Conservation (phyloP, 2,113 vertebrate species). For the Lycaon pictus region DNA sequence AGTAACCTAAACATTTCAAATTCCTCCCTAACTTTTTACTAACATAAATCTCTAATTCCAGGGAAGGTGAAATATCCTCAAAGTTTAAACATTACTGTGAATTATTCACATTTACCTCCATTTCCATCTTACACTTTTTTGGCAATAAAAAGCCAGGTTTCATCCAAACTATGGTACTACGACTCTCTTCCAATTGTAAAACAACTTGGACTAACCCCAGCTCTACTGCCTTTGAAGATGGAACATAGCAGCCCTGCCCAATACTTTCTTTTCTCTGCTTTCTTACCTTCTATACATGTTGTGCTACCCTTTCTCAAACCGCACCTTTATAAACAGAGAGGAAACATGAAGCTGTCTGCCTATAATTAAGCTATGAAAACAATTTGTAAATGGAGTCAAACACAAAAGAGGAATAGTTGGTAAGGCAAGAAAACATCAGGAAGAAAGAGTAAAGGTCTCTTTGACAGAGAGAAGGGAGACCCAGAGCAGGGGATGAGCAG, state of each 20-base stretch:
- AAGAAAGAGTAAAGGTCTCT: neutral
- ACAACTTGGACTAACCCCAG: conserved; percentile 37
- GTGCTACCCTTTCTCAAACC: neutral
- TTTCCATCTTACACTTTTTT: conserved; percentile 66
- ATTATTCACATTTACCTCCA: conserved; percentile 71
- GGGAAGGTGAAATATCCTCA: conserved; percentile 64
- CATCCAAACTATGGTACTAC: conserved; percentile 52
- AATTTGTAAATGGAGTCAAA: neutral
- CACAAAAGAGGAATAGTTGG: neutral
- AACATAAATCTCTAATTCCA: conserved; percentile 74
- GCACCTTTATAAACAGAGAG: neutral
- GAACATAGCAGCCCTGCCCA: neutral
- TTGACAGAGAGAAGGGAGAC: neutral
- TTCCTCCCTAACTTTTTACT: conserved; percentile 61
- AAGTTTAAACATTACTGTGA: conserved; percentile 71
- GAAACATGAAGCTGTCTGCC: neutral
- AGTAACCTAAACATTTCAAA: conserved; percentile 70
- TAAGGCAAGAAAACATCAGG: neutral
- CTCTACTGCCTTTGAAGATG: conserved; percentile 52
- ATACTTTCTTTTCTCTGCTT: neutral
- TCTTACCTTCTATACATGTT: neutral
- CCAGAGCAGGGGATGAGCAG: neutral
- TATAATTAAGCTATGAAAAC: neutral
- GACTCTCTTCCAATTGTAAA: conserved; percentile 65
- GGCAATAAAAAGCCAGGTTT: conserved; percentile 68